A percentile compares a stretch with the other conserved stretches of the same genome.
Evolutionary conservation across 1,140 invertebrate genomes (phyloP).

Genomic region (Danaus plexippus): DNA sequence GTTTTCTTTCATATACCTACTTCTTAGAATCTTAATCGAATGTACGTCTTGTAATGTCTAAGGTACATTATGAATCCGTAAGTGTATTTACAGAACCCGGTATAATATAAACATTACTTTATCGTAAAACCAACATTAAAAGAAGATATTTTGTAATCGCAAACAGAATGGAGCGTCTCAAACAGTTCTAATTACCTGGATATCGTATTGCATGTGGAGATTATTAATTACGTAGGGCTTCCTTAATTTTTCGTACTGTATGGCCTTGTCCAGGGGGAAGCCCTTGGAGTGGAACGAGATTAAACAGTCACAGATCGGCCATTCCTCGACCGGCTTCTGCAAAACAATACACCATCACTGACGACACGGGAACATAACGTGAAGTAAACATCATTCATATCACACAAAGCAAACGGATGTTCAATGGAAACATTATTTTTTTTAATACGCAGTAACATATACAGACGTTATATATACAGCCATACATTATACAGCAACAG

Average conservation of each 20-base stretch:
- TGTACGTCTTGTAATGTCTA: no score
- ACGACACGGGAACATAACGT: not conserved
- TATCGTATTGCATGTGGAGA: slow-evolving; percentile 98
- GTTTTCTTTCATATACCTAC: no score
- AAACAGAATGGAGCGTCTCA: no score
- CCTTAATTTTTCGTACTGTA: slow-evolving; percentile 93
- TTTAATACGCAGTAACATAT: not conserved
- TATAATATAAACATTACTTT: no score
- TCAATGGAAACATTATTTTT: slow-evolving; percentile 10
- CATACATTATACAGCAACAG: slow-evolving; percentile 6
- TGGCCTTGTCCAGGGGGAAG: slow-evolving; percentile 98
- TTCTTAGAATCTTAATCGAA: no score
- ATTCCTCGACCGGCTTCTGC: slow-evolving; percentile 95
- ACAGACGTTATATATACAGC: slow-evolving; percentile 5
- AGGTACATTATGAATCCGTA: no score
- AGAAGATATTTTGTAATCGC: no score
- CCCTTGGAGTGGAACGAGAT: slow-evolving; percentile 99
- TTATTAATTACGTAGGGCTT: slow-evolving; percentile 99
- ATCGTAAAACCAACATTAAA: no score
- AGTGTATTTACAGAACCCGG: no score
- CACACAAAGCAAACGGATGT: slow-evolving; percentile 6
- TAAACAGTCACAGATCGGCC: slow-evolving; percentile 97
- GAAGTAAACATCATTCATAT: slow-evolving; percentile 6
- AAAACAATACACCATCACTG: slow-evolving; percentile 22
- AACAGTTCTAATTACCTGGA: slow-evolving; percentile 77